Evolutionary conservation across 2,797 vertebrate genomes (phyloP), one percentile per base, ranked within the genome.

Genomic region (Aselliscus stoliczkanus): DNA sequence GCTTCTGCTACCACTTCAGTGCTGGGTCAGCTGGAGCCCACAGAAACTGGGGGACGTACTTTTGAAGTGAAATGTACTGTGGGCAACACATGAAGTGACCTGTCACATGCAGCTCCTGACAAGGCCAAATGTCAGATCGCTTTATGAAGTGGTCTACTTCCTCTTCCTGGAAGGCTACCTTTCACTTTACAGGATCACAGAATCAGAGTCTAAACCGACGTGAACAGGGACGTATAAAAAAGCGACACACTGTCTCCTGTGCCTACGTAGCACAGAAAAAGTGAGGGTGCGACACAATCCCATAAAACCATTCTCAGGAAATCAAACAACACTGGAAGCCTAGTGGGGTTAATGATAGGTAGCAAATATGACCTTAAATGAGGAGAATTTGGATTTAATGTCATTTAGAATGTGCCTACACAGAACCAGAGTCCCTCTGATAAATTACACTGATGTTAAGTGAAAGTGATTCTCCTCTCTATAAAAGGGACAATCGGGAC

Each of bases 281-380:
- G 37, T 27, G 37, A 42, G 34, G 44, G 79, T 52, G 79, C 29
- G 89, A 60, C 64, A 58, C 37, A 81, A 54, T 44, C 73, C 90
- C 73, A 83, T 94, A 75, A 91, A 95, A 89, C 54, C 29, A 75
- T 83, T 89, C 75, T 91, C 79, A 76, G 83, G 82, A 87, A 64
- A 87, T 89, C 89, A 88, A 94, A 86, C 12, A 82, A 34, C 44
- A 44, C 50, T 7, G 11, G 65, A 84, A 90, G 23, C 67, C 54
- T 82, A 88, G 67, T 85, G 82, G 79, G 92, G 82, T 96, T 85
- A 88, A 91, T 72, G 37, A 88, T 81, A 60, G 73, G 29, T 62
- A 64, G 80, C 62, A 86, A 95, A 95, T 91, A 50, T 91, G 80
- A 62, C 58, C 64, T 27, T 17, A 50, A 93, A 52, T 65, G 54